phyloP scores from a whole-genome alignment of 2,888 invertebrate species.

The Drosophila paracracens region DNA sequence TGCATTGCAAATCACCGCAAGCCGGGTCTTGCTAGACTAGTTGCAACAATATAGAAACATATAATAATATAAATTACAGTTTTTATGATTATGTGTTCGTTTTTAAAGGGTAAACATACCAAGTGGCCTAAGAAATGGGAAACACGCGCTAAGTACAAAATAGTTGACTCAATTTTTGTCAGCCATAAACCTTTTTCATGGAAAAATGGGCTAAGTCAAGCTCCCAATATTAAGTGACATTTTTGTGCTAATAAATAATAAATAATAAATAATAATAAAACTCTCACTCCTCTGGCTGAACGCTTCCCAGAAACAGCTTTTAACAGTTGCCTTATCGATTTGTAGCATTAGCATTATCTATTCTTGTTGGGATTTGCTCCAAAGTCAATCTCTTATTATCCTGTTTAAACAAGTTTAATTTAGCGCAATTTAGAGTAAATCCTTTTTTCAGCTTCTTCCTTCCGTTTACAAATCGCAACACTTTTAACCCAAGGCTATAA shows the following conservation, averaged over 20 bases:
- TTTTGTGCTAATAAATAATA: neutral
- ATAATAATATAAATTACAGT: neutral
- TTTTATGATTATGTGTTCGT: neutral
- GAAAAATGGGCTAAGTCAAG: neutral
- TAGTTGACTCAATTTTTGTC: neutral
- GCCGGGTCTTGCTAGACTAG: neutral
- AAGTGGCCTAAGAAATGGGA: neutral
- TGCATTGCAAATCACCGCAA: constrained; percentile 41
- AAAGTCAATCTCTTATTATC: neutral
- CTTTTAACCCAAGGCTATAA: constrained; percentile 59
- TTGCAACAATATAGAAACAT: neutral
- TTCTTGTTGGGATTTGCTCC: neutral
- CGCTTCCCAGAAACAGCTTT: neutral
- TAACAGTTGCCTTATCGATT: neutral
- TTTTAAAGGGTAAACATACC: neutral
- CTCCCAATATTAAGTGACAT: neutral
- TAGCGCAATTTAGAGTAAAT: constrained; percentile 20
- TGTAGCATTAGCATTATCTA: neutral
- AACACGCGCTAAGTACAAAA: neutral
- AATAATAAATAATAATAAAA: neutral
- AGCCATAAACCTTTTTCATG: neutral
- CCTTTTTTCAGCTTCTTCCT: constrained; percentile 10
- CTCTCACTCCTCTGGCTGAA: neutral
- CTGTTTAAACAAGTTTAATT: constrained; percentile 34
- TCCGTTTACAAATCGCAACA: constrained; percentile 57